Evolutionary conservation across 1,140 invertebrate genomes (phyloP).

Genomic region (Aphelenchoides avenae): DNA sequence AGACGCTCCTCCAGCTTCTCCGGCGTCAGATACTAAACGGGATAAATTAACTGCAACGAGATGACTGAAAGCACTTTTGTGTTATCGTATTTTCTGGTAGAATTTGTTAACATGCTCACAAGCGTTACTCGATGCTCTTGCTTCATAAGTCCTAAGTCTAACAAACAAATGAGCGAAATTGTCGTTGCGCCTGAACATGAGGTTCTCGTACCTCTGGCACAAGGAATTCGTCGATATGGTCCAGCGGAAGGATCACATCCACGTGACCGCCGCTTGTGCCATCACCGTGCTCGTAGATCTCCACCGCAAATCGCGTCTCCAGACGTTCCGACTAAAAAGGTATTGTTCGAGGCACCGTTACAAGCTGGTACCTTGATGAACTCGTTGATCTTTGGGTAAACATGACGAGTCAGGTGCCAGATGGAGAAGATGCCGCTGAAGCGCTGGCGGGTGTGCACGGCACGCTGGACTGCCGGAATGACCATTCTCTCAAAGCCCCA

Average conservation of each 20-base stretch:
- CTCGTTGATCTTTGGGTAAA: background rate
- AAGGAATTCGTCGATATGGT: background rate
- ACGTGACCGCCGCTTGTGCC: background rate
- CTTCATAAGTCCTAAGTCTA: too few relatives aligned
- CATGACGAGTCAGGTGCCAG: background rate
- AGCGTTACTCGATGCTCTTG: too few relatives aligned
- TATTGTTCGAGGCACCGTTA: background rate
- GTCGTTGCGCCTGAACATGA: too few relatives aligned
- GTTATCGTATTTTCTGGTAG: too few relatives aligned
- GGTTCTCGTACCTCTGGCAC: too few relatives aligned
- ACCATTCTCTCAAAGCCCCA: constrained; percentile 39
- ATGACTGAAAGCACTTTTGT: too few relatives aligned
- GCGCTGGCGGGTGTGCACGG: constrained; percentile 9
- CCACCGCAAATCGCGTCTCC: background rate
- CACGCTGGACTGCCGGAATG: constrained; percentile 30
- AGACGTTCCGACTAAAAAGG: background rate
- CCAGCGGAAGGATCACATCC: background rate
- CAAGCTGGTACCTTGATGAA: background rate
- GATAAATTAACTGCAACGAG: too few relatives aligned
- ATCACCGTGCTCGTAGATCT: constrained; percentile 2
- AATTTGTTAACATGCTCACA: too few relatives aligned
- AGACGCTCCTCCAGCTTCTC: too few relatives aligned
- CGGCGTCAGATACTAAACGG: too few relatives aligned
- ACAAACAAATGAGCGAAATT: too few relatives aligned
- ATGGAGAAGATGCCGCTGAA: background rate